Base-by-base conservation (phyloP, 2,888 invertebrate species). In the Lasioglossum oenotherae region DNA sequence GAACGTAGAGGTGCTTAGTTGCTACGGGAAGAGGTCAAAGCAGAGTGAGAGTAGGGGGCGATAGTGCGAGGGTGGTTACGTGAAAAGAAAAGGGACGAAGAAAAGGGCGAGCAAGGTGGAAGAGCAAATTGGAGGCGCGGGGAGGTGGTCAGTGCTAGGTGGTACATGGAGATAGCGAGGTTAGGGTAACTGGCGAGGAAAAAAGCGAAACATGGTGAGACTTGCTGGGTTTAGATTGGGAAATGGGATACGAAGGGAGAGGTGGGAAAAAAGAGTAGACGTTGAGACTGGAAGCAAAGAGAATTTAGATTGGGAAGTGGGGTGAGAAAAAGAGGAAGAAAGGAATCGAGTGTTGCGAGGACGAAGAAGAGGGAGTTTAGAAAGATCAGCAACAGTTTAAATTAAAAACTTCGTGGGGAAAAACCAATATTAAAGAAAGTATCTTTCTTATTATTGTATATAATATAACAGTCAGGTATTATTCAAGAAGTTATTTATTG, bases 121-220 rank as follows among this genome's bases (percentile, higher is more conserved):
- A 35, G 67, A 12, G 31, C 16, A 35, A 67, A 31, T 31, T 35
- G 31, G 19, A 35, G 35, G 19, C 67, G 67, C 10, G 31, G 16
- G 67, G 67, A 35, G 67, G 35, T 67, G 67, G 67, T 31, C 67
- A 35, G 67, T 35, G 31, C 67, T 67, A 35, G 35, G 31, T 67
- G 67, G 67, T 67, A 35, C 67, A 19, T 31, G 8, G 67, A 67
- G 67, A 67, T 67, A 67, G 67, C 67, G 35, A 31, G 19, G 67
- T 31, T 67, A 67, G 8, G 35, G 35, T 35, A 67, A 35, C 67
- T 16, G 67, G 19, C 35, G 31, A 35, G 67, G 16, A 67, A 35
- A 67, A 67, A 67, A 2, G 35, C 31, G 67, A 35, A 31, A 67
- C 67, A 35, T 19, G 19, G 8, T 35, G 35, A 6, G 67, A 67